These are phyloP conservation scores for Eilema griseolum DNA, from an alignment of 2,888 invertebrate genomes.

Conservation along the genomic window DNA sequence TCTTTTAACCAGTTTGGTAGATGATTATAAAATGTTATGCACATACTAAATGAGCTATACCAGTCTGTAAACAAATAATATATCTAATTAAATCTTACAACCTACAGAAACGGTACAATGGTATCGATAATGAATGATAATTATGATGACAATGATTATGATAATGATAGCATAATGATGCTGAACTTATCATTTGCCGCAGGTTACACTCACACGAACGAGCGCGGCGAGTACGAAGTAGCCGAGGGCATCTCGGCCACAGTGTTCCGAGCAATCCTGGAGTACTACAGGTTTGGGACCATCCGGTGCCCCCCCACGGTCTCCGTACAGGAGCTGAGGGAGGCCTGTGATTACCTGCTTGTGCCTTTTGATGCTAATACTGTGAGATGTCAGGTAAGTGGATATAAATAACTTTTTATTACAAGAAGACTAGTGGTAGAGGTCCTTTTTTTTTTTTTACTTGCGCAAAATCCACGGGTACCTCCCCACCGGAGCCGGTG, in stretches of 20 bases:
- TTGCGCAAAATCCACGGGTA: too few relatives aligned
- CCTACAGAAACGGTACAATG: too few relatives aligned
- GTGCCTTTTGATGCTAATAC: slow-evolving; percentile 99
- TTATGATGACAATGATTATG: neutral
- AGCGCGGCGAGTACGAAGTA: slow-evolving; percentile 98
- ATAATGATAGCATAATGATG: neutral
- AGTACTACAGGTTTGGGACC: slow-evolving; percentile 96
- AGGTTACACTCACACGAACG: slow-evolving; percentile 97
- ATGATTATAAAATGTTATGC: too few relatives aligned
- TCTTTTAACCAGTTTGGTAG: too few relatives aligned
- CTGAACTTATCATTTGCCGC: slow-evolving; percentile 78
- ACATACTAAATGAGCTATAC: too few relatives aligned
- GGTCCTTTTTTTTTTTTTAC: too few relatives aligned
- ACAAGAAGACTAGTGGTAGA: too few relatives aligned
- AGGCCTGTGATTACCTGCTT: slow-evolving; percentile 99
- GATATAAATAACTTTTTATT: too few relatives aligned
- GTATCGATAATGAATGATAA: neutral
- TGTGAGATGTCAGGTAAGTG: slow-evolving; percentile 91
- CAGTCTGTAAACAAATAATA: too few relatives aligned
- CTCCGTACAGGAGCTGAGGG: slow-evolving; percentile 97
- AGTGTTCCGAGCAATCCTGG: slow-evolving; percentile 97
- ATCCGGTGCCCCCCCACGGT: slow-evolving; percentile 98
- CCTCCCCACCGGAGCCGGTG: too few relatives aligned
- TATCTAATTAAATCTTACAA: too few relatives aligned
- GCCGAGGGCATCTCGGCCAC: slow-evolving; percentile 98